Base-by-base conservation (phyloP, 2,113 vertebrate species). In the Uria aalge region DNA sequence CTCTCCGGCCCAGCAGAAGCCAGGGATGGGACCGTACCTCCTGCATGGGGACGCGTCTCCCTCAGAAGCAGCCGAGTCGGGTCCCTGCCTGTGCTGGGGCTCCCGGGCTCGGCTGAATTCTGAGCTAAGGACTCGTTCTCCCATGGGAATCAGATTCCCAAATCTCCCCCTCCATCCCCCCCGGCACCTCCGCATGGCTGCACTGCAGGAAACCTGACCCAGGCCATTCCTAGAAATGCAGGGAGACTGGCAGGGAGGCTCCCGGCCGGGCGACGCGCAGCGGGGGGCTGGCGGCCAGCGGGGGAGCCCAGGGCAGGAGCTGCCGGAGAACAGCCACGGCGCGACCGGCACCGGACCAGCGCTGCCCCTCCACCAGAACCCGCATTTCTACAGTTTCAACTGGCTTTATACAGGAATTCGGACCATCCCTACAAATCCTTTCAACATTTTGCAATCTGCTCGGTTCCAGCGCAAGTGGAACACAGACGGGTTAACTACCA, bases 71-170 rank as follows among this genome's bases (percentile, higher is more conserved):
- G 81, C 69, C 20, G 43, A 72, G 53, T 56, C 36, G 53, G 52
- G 72, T 4, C 75, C 40, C 82, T n/a, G 14, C 34, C 53, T 52
- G 23, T 7, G 62, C 74, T 50, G 62, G 29, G 57, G 75, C 47
- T 48, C 47, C 47, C 47, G 12, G 47, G 85, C 88, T 85, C 71
- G 45, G 24, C 24, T 41, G 38, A 69, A 66, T 83, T 72, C 67
- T 90, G 40, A 80, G 27, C 62, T 14, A 55, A 43, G 36, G 52
- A 74, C 38, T 86, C 86, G 41, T 77, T 86, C 89, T 88, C 86
- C 76, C 86, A 34, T 67, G 68, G 57, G 92, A 95, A 80, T 95
- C 86, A 59, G 77, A 84, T 91, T 96, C 72, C 74, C 63, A 62
- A 47, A 56, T 56, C 36, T 60, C 43, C 43, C 23, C 22, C 32